These are phyloP conservation scores for Lasioglossum lativentre DNA, from an alignment of 2,888 invertebrate genomes.

Conservation along the genomic window DNA sequence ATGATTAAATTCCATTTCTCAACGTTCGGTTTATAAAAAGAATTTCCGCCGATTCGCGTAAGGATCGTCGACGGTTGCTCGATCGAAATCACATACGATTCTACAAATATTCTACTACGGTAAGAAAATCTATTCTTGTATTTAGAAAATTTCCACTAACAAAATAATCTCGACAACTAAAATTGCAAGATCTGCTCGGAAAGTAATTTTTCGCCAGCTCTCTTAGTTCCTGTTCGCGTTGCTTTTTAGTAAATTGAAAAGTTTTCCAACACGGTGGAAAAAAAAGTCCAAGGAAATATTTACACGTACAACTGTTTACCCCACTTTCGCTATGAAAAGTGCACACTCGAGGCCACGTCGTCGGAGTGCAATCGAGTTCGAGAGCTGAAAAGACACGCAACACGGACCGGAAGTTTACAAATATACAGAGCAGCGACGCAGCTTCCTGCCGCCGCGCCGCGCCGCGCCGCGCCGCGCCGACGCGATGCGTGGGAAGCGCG, in stretches of 20 bases:
- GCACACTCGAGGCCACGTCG: background rate
- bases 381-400: background rate
- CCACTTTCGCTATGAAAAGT: background rate
- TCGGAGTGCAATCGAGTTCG: background rate
- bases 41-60: background rate
- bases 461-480: too few species aligned
- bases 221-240: background rate
- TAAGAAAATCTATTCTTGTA: background rate
- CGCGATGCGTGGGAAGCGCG: conserved; percentile 64
- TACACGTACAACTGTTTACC: background rate
- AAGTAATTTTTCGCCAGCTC: background rate
- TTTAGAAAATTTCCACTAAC: background rate
- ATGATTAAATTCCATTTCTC: background rate
- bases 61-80: background rate
- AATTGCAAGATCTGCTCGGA: background rate
- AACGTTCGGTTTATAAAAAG: background rate
- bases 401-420: conserved; percentile 48
- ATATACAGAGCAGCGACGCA: conserved; percentile 29
- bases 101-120: too few species aligned
- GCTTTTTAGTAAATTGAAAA: background rate
- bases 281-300: background rate
- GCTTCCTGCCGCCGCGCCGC: conserved; percentile 45
- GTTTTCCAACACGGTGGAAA: background rate
- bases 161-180: background rate
- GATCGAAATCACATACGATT: background rate